Conservation (phyloP, 2,797 vertebrate species). For the Anableps anableps region DNA sequence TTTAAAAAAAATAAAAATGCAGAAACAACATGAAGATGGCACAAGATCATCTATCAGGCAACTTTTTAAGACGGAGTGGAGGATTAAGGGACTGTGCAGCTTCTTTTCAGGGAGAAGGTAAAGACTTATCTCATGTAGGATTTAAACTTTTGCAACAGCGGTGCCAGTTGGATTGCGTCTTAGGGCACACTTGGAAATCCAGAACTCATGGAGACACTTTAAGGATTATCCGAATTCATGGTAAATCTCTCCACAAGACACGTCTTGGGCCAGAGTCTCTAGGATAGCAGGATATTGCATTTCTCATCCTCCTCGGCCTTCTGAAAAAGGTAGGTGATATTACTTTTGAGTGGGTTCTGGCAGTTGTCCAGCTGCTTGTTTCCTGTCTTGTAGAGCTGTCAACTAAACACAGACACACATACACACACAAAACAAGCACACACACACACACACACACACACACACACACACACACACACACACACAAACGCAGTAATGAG, state of each 20-base stretch:
- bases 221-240: slow-evolving; percentile 70
- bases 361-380: slow-evolving; percentile 49
- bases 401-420: not conserved
- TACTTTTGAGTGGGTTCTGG: slow-evolving; percentile 42
- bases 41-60: slow-evolving; percentile 57
- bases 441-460: not conserved
- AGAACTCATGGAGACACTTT: slow-evolving; percentile 65
- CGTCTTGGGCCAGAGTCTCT: slow-evolving; percentile 37
- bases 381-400: not conserved
- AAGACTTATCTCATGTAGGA: slow-evolving; percentile 65
- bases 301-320: slow-evolving; percentile 41
- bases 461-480: not conserved
- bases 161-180: slow-evolving; percentile 60
- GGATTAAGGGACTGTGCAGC: slow-evolving; percentile 69
- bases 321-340: slow-evolving; percentile 64
- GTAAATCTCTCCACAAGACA: slow-evolving; percentile 46
- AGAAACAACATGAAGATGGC: slow-evolving; percentile 53
- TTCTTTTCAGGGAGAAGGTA: slow-evolving; percentile 59
- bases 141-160: slow-evolving; percentile 66
- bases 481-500: not conserved
- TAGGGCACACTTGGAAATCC: slow-evolving; percentile 65
- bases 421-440: not conserved
- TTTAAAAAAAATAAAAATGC: slow-evolving; percentile 49
- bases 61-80: slow-evolving; percentile 51
- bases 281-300: slow-evolving; percentile 53